phyloP scores from a whole-genome alignment of 23 tunicate genomes.

The Diplosoma virens region DNA sequence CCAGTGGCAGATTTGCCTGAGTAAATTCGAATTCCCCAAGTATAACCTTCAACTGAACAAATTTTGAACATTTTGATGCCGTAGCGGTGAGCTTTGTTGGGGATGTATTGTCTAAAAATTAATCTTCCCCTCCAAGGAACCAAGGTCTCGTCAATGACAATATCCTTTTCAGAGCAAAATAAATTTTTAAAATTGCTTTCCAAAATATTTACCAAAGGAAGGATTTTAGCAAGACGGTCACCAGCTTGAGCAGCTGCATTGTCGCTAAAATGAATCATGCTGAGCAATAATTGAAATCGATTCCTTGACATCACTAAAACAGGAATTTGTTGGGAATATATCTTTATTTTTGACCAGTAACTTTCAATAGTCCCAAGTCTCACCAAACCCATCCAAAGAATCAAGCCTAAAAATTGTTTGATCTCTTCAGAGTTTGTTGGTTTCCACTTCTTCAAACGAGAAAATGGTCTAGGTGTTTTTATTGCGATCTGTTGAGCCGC shows the following conservation, averaged over 20 bases:
- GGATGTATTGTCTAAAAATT: conserved; percentile 27
- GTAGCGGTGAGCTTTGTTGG: conserved; percentile 25
- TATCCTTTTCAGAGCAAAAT: conserved; percentile 17
- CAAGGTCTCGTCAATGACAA: conserved; percentile 34
- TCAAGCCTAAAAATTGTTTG: conserved; percentile 14
- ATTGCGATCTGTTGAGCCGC: too few species aligned
- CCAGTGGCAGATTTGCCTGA: conserved; percentile 30
- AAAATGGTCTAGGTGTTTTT: too few species aligned
- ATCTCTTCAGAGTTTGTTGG: conserved; percentile 21
- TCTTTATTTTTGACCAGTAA: conserved; percentile 25
- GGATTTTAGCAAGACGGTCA: conserved; percentile 19
- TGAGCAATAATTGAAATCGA: conserved; percentile 16
- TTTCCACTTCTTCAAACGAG: conserved; percentile 19
- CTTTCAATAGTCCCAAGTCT: conserved; percentile 5
- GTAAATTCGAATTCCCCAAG: conserved; percentile 13
- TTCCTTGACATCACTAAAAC: conserved; percentile 18
- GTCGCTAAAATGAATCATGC: conserved; percentile 22
- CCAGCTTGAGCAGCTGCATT: conserved; percentile 1
- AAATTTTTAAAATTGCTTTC: conserved; percentile 22
- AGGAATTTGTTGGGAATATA: conserved; percentile 6
- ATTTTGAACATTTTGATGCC: conserved; percentile 32
- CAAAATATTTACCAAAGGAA: conserved; percentile 22
- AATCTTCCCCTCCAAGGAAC: conserved; percentile 38
- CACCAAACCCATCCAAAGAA: conserved; percentile 36
- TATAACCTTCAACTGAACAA: conserved; percentile 16